Conservation (phyloP, 1,140 invertebrate species). For the Aphaenogaster ashmeadi region DNA sequence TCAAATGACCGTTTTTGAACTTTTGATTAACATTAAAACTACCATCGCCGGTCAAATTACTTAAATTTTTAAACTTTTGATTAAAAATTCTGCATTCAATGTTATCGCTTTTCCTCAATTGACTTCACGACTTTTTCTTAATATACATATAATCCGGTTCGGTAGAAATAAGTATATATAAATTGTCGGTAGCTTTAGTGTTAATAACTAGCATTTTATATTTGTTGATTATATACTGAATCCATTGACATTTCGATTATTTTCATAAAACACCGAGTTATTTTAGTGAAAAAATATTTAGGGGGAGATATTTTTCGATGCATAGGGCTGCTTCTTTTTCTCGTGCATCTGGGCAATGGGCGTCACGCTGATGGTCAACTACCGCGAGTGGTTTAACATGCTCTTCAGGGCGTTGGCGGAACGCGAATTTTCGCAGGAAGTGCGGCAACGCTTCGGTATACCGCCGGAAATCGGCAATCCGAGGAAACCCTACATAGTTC, state of each 20-base stretch:
- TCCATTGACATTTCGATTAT: background rate
- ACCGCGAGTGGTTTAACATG: slow-evolving; percentile 93
- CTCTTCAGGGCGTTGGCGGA: slow-evolving; percentile 93
- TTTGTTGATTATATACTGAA: background rate
- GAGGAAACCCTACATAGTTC: slow-evolving; percentile 91
- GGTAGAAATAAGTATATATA: no score
- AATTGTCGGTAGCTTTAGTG: no score
- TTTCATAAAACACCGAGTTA: background rate
- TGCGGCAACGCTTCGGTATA: slow-evolving; percentile 87
- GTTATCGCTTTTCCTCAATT: no score
- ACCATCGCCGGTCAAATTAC: no score
- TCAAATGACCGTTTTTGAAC: no score
- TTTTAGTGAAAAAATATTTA: slow-evolving; percentile 88
- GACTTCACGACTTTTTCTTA: no score
- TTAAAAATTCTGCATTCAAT: no score
- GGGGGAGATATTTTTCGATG: slow-evolving; percentile 44
- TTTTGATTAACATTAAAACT: no score
- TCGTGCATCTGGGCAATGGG: slow-evolving; percentile 97
- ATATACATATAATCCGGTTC: no score
- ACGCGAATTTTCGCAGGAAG: slow-evolving; percentile 90
- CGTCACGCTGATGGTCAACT: slow-evolving; percentile 91
- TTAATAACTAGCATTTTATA: background rate
- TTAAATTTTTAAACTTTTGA: no score
- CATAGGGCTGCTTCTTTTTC: slow-evolving; percentile 96
- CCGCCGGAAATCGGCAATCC: slow-evolving; percentile 88